Evolutionary conservation across 2,888 invertebrate genomes (phyloP).

Genomic region (Erebia aethiops): DNA sequence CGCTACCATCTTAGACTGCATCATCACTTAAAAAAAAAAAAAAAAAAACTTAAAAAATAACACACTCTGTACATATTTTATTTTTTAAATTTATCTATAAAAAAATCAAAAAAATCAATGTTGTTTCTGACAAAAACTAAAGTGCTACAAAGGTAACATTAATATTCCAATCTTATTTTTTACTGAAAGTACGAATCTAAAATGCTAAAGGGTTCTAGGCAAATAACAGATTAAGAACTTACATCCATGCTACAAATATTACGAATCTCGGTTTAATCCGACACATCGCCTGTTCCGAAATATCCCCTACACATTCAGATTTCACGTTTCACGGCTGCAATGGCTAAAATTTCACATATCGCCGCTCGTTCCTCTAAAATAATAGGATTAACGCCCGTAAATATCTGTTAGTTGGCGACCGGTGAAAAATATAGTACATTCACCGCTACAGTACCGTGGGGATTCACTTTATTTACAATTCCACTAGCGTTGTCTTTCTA

Average conservation of each 20-base stretch:
- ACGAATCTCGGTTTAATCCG: not conserved
- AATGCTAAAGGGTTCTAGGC: too few relatives aligned
- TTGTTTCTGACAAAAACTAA: too few relatives aligned
- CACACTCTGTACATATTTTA: too few relatives aligned
- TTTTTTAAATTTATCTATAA: too few relatives aligned
- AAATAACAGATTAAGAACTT: too few relatives aligned
- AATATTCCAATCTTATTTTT: too few relatives aligned
- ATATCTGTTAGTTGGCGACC: slow-evolving; percentile 17
- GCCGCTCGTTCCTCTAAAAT: slow-evolving; percentile 5
- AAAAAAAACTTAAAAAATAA: too few relatives aligned
- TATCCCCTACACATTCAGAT: slow-evolving; percentile 6
- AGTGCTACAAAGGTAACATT: too few relatives aligned
- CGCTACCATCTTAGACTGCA: too few relatives aligned
- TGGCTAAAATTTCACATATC: slow-evolving; percentile 17
- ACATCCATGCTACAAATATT: not conserved
- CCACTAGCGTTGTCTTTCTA: not conserved
- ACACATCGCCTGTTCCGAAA: slow-evolving; percentile 1
- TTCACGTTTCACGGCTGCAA: slow-evolving; percentile 15
- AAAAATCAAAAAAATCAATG: too few relatives aligned
- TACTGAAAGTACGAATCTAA: too few relatives aligned
- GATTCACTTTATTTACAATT: not conserved
- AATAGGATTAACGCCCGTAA: slow-evolving; percentile 21
- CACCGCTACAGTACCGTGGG: not conserved
- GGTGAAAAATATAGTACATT: slow-evolving; percentile 10
- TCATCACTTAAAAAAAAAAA: too few relatives aligned